These are phyloP conservation scores for Neoascia interrupta DNA, from an alignment of 2,888 invertebrate genomes.

Conservation along the genomic window DNA sequence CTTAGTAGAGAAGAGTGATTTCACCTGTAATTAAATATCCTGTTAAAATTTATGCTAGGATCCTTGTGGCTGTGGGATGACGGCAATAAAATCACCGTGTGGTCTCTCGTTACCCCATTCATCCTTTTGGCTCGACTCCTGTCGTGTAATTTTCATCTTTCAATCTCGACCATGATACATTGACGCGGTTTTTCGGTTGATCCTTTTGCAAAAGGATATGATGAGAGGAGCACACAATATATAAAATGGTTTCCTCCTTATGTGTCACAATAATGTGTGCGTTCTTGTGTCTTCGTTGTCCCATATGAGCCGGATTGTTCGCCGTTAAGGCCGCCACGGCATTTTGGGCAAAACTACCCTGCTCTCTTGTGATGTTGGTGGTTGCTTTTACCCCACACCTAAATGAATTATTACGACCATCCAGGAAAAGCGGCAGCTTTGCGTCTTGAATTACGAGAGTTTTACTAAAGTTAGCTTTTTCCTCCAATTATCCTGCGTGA, in stretches of 20 bases:
- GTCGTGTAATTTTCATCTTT: constrained; percentile 28
- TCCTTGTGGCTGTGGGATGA: constrained; percentile 61
- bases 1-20: constrained; percentile 51
- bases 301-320: too few relatives aligned
- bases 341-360: constrained; percentile 2
- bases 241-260: too few relatives aligned
- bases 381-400: constrained; percentile 2
- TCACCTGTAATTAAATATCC: constrained; percentile 69
- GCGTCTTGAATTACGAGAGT: constrained; percentile 65
- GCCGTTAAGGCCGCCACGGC: constrained; percentile 19
- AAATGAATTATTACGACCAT: constrained; percentile 51
- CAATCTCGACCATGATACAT: constrained; percentile 61
- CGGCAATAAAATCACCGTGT: constrained; percentile 61
- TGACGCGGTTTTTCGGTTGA: constrained; percentile 12
- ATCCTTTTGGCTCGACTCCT: not conserved
- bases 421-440: too few relatives aligned
- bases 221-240: too few relatives aligned
- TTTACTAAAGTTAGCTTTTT: constrained; percentile 55
- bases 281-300: constrained; percentile 15
- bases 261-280: constrained; percentile 45
- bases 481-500: constrained; percentile 62
- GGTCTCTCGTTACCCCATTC: constrained; percentile 50
- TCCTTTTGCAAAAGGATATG: constrained; percentile 10
- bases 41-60: constrained; percentile 59
- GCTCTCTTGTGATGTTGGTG: not conserved